A percentile compares a stretch with the other conserved stretches of the same genome.
Conservation (phyloP, 1,140 invertebrate genomes). For the Rhopalosiphum maidis region DNA sequence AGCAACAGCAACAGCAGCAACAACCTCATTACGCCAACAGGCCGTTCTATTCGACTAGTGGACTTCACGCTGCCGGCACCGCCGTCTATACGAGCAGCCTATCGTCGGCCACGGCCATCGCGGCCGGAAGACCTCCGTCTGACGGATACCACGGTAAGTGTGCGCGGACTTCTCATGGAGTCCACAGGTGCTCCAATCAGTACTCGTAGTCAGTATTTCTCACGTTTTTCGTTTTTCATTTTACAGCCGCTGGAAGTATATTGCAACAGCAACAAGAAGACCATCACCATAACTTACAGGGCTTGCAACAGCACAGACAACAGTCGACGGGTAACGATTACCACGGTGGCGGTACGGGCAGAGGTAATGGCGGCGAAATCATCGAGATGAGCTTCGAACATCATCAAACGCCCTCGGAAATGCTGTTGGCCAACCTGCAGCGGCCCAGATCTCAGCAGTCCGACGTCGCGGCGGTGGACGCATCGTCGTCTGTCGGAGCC, state of each 20-base stretch:
- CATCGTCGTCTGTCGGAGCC: slow-evolving; percentile 18
- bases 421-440: slow-evolving; percentile 42
- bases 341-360: neutral
- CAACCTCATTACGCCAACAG: slow-evolving; percentile 60
- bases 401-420: slow-evolving; percentile 48
- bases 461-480: slow-evolving; percentile 14
- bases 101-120: neutral
- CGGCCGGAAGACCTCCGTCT: neutral
- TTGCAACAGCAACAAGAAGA: slow-evolving; percentile 11
- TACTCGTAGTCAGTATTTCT: neutral
- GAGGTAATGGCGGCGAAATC: slow-evolving; percentile 58
- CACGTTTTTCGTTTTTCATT: neutral
- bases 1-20: slow-evolving; percentile 60
- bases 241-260: slow-evolving; percentile 13
- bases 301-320: slow-evolving; percentile 37
- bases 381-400: slow-evolving; percentile 41
- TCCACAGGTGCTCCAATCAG: neutral
- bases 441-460: slow-evolving; percentile 56
- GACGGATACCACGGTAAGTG: slow-evolving; percentile 44
- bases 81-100: slow-evolving; percentile 31
- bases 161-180: too few species aligned
- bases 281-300: neutral
- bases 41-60: slow-evolving; percentile 47
- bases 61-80: slow-evolving; percentile 30
- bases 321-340: slow-evolving; percentile 20